phyloP scores from a whole-genome alignment of 1,140 invertebrate genomes.

The Mercenaria mercenaria region DNA sequence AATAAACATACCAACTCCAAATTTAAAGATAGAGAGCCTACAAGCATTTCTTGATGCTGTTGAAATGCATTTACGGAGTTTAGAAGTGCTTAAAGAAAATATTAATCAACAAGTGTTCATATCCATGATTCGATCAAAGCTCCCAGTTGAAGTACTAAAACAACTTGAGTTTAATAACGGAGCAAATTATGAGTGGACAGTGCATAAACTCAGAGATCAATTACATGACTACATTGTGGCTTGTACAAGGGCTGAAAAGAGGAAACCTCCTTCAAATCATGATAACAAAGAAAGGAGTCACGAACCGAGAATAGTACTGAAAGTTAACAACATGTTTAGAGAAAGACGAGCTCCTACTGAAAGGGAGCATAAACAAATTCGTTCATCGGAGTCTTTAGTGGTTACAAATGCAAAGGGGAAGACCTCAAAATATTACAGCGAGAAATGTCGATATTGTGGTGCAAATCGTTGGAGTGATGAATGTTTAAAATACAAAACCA shows the following conservation, averaged over 20 bases:
- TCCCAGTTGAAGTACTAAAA: not conserved
- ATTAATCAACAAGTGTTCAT: not conserved
- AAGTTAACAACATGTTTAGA: not conserved
- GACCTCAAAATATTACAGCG: not conserved
- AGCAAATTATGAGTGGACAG: constrained; percentile 7
- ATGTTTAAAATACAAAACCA: constrained; percentile 28
- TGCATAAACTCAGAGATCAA: not conserved
- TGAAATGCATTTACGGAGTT: constrained; percentile 9
- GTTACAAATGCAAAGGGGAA: not conserved
- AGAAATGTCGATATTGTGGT: constrained; percentile 57
- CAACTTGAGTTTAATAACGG: constrained; percentile 7
- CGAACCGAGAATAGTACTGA: not conserved
- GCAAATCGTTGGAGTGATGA: constrained; percentile 47
- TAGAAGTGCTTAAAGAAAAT: constrained; percentile 18
- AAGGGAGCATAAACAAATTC: no score
- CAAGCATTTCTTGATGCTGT: not conserved
- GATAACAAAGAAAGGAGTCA: not conserved
- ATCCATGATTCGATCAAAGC: not conserved
- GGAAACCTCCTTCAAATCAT: not conserved
- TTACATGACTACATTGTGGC: not conserved
- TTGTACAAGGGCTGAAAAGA: not conserved
- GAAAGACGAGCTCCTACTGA: not conserved
- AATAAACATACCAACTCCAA: not conserved
- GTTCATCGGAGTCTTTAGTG: not conserved
- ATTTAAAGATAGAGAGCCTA: not conserved